A percentile compares a stretch with the other conserved stretches of the same genome.
phyloP scores from a whole-genome alignment of 2,113 vertebrate genomes.

The Spermophilus dauricus region DNA sequence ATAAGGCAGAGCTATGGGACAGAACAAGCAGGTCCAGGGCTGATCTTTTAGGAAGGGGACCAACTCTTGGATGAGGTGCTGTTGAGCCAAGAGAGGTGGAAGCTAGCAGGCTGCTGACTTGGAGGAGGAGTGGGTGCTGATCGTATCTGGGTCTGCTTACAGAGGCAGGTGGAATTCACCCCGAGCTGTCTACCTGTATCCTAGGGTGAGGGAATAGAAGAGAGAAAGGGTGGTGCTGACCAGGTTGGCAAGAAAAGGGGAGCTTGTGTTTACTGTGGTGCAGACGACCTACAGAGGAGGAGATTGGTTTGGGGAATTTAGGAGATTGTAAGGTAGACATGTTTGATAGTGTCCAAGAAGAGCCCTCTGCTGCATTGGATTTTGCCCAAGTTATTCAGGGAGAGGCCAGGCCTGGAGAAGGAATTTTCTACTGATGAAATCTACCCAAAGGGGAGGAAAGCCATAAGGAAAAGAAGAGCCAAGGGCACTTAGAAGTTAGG shows the following conservation, averaged over 20 bases:
- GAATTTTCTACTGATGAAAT: neutral
- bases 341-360: neutral
- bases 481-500: neutral
- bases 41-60: neutral
- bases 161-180: neutral
- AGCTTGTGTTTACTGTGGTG: neutral
- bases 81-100: neutral
- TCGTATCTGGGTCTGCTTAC: neutral
- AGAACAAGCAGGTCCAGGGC: too few relatives aligned
- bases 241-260: neutral
- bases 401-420: neutral
- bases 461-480: neutral
- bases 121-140: neutral
- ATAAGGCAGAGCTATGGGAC: neutral
- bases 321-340: neutral
- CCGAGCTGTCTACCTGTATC: neutral
- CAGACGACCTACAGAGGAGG: neutral
- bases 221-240: neutral
- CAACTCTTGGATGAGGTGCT: neutral
- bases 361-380: neutral
- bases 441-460: neutral
- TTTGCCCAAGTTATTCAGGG: neutral
- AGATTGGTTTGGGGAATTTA: neutral
- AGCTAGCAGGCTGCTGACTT: neutral
- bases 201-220: neutral